Evolutionary conservation across 2,113 vertebrate species (phyloP), one percentile per base, ranked within the genome.

Genomic region (Coptodon bakossiorum): DNA sequence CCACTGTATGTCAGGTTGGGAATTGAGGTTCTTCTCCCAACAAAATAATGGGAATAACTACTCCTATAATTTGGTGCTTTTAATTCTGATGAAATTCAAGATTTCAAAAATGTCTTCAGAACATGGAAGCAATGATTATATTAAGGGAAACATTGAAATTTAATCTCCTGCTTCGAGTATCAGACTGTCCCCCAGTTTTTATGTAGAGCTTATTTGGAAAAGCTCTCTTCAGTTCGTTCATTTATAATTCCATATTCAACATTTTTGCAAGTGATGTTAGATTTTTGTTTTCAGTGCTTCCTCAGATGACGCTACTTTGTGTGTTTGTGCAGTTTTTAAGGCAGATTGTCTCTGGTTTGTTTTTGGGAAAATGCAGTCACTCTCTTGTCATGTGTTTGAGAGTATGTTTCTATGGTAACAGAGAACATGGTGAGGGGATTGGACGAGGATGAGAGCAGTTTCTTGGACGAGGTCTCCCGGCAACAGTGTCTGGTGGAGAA

Each of bases 391-490:
- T 89, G 87, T 92, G 79, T 85, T 68, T 92, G 86, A 89, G 85
- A 73, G 56, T 78, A 87, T 87, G 86, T 95, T 95, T 94, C 93
- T 94, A 92, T 88, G 90, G 94, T 87, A 91, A 90, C 97, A 99
- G 99, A 98, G 96, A 99, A 99, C 91, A 99, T 99, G 99, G 98
- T 99, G 79, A 98, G 98, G 95, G 98, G 98, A 88, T 97, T 99
- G 94, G 98, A 99, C 31, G 98, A 99, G 94, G 99, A 99, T 68
- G 99, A 99, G 95, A 96, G 95, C 3, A 97, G 97, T 95, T 99
- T 99, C 95, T 97, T 99, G 92, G 98, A 99, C 82, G 98, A 99
- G 95, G 98, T 99, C 93, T 99, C 98, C 94, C 97, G 97, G 91
- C 98, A 99, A 95, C 99, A 99, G 91, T 95, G 96, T 80, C 96